These are phyloP conservation scores for Saguinus imperator DNA, from an alignment of 2,113 vertebrate species.

Conservation along the genomic window DNA sequence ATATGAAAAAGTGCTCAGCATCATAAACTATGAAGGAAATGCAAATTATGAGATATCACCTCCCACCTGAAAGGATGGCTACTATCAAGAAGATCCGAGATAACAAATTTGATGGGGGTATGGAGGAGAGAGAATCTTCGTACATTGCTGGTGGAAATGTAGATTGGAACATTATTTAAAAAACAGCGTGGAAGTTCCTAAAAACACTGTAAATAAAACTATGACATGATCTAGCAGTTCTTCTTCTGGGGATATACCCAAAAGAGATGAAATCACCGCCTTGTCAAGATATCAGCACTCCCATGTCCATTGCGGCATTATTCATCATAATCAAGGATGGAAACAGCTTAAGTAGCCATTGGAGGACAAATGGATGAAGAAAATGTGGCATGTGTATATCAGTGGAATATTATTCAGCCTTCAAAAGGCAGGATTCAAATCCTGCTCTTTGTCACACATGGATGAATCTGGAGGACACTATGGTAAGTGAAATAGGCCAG, in stretches of 20 bases:
- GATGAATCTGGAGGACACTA: background rate
- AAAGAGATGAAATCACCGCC: background rate
- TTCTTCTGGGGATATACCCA: background rate
- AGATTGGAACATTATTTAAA: background rate
- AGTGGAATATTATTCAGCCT: background rate
- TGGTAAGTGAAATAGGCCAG: background rate
- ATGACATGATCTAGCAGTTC: background rate
- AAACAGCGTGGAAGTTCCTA: background rate
- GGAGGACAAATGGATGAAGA: background rate
- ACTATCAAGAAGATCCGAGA: background rate
- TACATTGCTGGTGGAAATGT: background rate
- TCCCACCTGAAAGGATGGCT: background rate
- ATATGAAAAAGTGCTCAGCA: background rate
- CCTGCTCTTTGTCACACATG: background rate
- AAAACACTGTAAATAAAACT: background rate
- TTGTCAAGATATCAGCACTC: background rate
- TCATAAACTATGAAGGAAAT: background rate
- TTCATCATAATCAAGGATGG: background rate
- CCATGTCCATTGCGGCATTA: background rate
- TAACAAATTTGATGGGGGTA: background rate
- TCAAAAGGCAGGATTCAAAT: background rate
- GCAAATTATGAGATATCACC: background rate
- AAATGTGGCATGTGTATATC: background rate
- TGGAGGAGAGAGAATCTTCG: background rate
- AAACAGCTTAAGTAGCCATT: background rate